Percentiles rank a stretch among this genome's conserved stretches.
Conservation (phyloP, 2,113 vertebrate species). For the Damaliscus lunatus region DNA sequence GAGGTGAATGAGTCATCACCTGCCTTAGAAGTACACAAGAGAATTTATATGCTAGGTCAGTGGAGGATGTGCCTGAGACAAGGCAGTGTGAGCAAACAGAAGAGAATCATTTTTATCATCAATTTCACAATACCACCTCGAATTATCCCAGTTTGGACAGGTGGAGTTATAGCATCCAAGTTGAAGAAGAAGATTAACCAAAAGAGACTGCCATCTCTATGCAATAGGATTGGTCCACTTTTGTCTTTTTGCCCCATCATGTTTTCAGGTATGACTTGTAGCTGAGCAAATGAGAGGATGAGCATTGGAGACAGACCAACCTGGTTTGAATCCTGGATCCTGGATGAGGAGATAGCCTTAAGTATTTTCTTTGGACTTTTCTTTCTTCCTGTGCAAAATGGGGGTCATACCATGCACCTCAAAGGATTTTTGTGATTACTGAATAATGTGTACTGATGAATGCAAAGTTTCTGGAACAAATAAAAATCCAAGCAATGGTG, state of each 20-base stretch:
- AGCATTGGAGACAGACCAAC: background rate
- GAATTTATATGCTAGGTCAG: slow-evolving; percentile 18
- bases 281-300: background rate
- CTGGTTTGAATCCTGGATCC: background rate
- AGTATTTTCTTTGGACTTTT: background rate
- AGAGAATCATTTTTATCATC: background rate
- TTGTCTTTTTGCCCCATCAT: background rate
- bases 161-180: background rate
- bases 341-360: background rate
- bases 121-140: background rate
- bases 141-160: background rate
- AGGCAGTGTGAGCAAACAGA: background rate
- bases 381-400: background rate
- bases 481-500: background rate
- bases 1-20: background rate
- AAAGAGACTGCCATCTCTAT: background rate
- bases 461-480: background rate
- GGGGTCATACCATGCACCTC: background rate
- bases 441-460: background rate
- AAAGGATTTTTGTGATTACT: background rate
- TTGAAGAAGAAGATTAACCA: background rate
- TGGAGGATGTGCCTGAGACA: background rate
- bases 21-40: background rate
- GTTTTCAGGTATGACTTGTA: background rate
- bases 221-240: background rate